Base-by-base conservation (phyloP, 2,888 invertebrate species). In the Lobophora halterata region DNA sequence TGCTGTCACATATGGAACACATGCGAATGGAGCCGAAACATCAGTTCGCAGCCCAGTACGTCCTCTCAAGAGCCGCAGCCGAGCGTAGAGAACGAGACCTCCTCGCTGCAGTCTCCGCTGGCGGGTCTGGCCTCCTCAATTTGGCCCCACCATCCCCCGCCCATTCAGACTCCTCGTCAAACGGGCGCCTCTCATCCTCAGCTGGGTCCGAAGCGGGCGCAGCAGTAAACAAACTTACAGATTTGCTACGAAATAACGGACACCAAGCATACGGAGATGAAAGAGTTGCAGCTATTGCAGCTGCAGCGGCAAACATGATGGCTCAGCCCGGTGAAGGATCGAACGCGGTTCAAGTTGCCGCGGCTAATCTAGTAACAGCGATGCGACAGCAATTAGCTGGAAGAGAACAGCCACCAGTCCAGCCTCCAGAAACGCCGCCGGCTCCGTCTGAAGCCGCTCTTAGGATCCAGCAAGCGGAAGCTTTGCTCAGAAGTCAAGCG, bases 11-110 rank as follows among this genome's bases (percentile, higher is more conserved):
- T 75, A 97, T 97, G 97, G 97, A 97, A 66, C 96, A 97, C 74
- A 97, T 97, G 97, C 91, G 97, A 65, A 97, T 97, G 96, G 97
- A 97, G 76, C 96, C 97, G 0, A 97, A 97, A 78, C 97, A 97
- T 88, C 97, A 97, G 78, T 97, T 97, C 68, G 97, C 97, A 20
- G 97, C 97, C 13, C 97, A 97, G 71, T 97, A 97, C 81, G 96
- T 97, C 23, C 88, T 97, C 17, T 95, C 95, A 37, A 88, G 96
- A 57, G 97, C 97, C 4, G 97, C 97, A 3, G 97, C 97, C 7
- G 97, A 97, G 69, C 90, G 96, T 56, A 90, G 97, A 51, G 96
- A 97, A 67, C 87, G 96, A 26, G 96, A 96, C 69, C 87, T 96
- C 33, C 89, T 92, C 4, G 93, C 91, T 0, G 93, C 89, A 26